Evolutionary conservation across 2,797 vertebrate genomes (phyloP), one percentile per base, ranked within the genome.

Genomic region (Sebastes umbrosus): DNA sequence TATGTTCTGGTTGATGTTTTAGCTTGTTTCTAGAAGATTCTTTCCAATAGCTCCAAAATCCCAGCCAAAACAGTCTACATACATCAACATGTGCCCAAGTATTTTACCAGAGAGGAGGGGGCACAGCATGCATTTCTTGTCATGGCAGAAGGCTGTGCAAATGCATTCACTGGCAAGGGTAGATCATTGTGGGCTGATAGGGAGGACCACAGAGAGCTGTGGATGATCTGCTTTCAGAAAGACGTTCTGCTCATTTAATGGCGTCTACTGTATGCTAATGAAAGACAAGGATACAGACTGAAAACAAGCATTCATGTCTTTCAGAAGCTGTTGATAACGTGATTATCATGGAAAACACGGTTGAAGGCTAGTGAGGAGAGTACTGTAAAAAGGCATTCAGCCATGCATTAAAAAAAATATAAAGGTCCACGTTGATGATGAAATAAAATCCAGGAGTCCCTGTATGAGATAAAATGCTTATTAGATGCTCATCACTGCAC

Each of bases 191-290:
- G 32, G 13, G 68, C 11, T 46, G 82, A 83, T 25, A 27, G 34
- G 3, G 16, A 67, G 57, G 57, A 71, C 55, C 55, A 75, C 10
- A 32, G 63, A 77, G 52, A 69, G 9, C n/a, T 58, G 55, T 4
- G 54, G 46, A 74, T 70, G 57, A 64, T 74, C 72, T 32, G 59
- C 63, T 75, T 66, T 55, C 31, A 69, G 39, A 72, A 32, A 64
- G 14, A 73, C 25, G 58, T 50, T 73, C 43, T 66, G 64, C 20
- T 79, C 25, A 58, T 73, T 66, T 58, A 31, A 52, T 24, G 31
- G 36, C 6, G 2, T 20, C 18, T 50, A 50, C 11, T 1, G 5
- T 72, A 1, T 68, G 66, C 52, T 34, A 6, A 73, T 43, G 12
- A 36, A 54, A 39, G 34, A 22, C 14, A 50, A 16, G 32, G 31